Percentiles rank a stretch among this genome's conserved stretches.
Evolutionary conservation across 2,797 vertebrate species (phyloP).

Genomic region (Acomys russatus): DNA sequence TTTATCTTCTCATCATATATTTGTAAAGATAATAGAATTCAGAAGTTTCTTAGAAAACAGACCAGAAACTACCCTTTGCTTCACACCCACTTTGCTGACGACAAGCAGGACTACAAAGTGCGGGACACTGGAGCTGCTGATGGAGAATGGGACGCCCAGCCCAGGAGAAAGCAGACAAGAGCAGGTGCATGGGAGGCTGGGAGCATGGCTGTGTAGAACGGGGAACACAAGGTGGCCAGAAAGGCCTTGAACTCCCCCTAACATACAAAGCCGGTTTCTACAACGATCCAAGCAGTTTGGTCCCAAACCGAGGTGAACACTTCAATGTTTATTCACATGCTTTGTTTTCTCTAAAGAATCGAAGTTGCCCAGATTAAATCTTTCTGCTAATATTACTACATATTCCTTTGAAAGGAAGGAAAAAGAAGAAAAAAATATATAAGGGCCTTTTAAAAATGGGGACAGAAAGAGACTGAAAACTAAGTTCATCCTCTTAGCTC

Average conservation of each 20-base stretch:
- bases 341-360: conserved; percentile 87
- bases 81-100: conserved; percentile 84
- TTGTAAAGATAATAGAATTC: conserved; percentile 88
- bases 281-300: conserved; percentile 88
- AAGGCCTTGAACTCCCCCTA: conserved; percentile 88
- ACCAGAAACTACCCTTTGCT: conserved; percentile 86
- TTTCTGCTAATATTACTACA: conserved; percentile 86
- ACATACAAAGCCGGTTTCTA: conserved; percentile 84
- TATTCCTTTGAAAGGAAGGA: conserved; percentile 76
- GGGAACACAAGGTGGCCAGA: conserved; percentile 79
- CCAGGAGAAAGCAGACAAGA: conserved; percentile 78
- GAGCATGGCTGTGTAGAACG: conserved; percentile 83
- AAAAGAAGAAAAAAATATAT: conserved; percentile 66
- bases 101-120: conserved; percentile 85
- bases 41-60: conserved; percentile 90
- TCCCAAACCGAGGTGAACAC: conserved; percentile 89
- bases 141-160: conserved; percentile 80
- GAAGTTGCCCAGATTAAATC: conserved; percentile 88
- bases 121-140: conserved; percentile 86
- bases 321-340: conserved; percentile 91
- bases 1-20: conserved; percentile 87
- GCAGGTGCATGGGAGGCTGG: conserved; percentile 18
- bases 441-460: conserved; percentile 87
- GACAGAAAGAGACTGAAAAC: conserved; percentile 74
- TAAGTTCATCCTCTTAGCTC: conserved; percentile 82